These are phyloP conservation scores for Arnoldichthys spilopterus DNA, from an alignment of 2,797 vertebrate species.

Conservation along the genomic window DNA sequence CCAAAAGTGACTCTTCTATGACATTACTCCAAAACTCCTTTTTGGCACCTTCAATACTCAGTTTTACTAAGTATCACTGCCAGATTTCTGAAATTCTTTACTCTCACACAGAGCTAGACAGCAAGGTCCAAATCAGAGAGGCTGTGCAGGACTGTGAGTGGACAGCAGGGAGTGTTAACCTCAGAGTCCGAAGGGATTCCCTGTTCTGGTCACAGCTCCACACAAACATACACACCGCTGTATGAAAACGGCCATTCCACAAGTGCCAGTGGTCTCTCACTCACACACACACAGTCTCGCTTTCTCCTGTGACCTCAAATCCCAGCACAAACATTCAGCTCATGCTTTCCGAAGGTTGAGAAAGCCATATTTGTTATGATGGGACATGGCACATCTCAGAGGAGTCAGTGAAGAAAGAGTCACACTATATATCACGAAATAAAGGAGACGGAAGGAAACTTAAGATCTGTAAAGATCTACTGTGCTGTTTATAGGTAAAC, in stretches of 20 bases:
- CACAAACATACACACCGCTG: constrained; percentile 36
- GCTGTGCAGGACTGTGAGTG: neutral
- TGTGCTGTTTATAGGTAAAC: too few relatives aligned
- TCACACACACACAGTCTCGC: constrained; percentile 13
- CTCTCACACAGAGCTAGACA: neutral
- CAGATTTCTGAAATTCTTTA: neutral
- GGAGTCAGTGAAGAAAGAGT: neutral
- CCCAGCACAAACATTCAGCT: constrained; percentile 31
- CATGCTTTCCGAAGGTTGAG: constrained; percentile 29
- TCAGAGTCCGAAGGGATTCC: constrained; percentile 34
- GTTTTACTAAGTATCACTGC: too few relatives aligned
- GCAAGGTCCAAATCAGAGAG: neutral
- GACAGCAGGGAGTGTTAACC: constrained; percentile 24
- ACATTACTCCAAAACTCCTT: too few relatives aligned
- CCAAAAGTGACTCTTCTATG: too few relatives aligned
- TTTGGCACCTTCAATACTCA: too few relatives aligned
- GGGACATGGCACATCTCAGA: constrained; percentile 26
- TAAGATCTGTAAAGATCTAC: neutral
- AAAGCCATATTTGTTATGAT: constrained; percentile 20
- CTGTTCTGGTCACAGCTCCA: constrained; percentile 9
- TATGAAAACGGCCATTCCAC: constrained; percentile 44
- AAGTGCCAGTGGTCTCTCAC: constrained; percentile 54
- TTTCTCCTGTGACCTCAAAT: constrained; percentile 35
- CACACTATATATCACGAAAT: neutral
- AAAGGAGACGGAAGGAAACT: neutral